Evolutionary conservation across 1,140 invertebrate species (phyloP).

Genomic region (Ctenoplectra terminalis): DNA sequence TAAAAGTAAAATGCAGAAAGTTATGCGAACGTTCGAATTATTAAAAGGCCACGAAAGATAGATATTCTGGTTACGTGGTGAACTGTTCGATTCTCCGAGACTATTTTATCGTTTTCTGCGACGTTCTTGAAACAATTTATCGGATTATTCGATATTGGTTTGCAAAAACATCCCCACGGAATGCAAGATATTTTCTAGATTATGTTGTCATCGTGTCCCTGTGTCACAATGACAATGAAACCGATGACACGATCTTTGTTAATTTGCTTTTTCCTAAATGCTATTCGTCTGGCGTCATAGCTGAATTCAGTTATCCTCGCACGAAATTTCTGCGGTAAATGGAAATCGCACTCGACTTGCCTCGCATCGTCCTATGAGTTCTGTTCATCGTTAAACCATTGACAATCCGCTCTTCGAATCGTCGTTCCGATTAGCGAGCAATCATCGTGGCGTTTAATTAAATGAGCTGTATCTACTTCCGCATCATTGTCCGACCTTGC

Average conservation of each 20-base stretch:
- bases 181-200: background rate
- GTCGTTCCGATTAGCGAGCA: slow-evolving; percentile 44
- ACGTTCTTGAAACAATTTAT: background rate
- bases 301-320: background rate
- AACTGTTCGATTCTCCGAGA: background rate
- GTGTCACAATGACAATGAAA: background rate
- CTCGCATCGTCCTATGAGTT: slow-evolving; percentile 23
- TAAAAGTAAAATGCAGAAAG: background rate
- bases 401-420: slow-evolving; percentile 47
- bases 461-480: slow-evolving; percentile 36
- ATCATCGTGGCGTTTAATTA: slow-evolving; percentile 53
- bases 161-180: background rate
- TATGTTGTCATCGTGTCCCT: background rate
- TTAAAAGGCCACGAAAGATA: background rate
- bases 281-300: background rate
- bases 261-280: background rate
- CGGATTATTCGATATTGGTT: background rate
- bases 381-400: slow-evolving; percentile 35
- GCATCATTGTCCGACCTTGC: background rate
- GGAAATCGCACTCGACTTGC: slow-evolving; percentile 32
- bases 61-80: background rate
- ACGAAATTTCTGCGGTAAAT: slow-evolving; percentile 27
- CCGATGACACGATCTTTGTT: background rate
- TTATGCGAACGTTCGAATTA: background rate
- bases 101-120: background rate